These are phyloP conservation scores for Asobara japonica DNA, from an alignment of 1,140 invertebrate genomes.

Conservation along the genomic window DNA sequence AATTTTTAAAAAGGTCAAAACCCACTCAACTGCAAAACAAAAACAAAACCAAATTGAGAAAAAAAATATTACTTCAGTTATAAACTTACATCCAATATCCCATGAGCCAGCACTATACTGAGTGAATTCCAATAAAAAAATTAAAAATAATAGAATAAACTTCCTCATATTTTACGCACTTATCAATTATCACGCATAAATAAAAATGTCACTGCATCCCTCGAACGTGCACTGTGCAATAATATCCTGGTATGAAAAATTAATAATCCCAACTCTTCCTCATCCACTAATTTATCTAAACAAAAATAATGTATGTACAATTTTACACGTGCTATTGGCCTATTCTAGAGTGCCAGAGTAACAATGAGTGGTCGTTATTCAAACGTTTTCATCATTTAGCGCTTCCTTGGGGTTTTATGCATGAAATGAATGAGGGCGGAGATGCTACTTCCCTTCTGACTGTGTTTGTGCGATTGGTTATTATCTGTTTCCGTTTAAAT, in stretches of 20 bases:
- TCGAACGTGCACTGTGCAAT: no score
- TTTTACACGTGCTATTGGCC: not conserved
- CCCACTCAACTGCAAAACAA: no score
- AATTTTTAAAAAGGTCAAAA: no score
- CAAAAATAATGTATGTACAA: not conserved
- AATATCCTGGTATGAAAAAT: no score
- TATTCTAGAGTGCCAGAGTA: not conserved
- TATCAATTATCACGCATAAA: not conserved
- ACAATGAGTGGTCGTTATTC: not conserved
- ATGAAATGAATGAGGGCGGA: slow-evolving; percentile 46
- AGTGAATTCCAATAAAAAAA: not conserved
- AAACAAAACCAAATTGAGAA: not conserved
- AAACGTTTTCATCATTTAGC: not conserved
- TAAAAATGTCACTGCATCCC: not conserved
- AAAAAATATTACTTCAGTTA: not conserved
- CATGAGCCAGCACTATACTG: slow-evolving; percentile 20
- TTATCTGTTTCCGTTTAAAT: slow-evolving; percentile 58
- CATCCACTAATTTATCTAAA: no score
- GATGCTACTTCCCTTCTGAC: slow-evolving; percentile 52
- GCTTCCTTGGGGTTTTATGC: not conserved
- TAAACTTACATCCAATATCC: slow-evolving; percentile 26
- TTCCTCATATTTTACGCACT: slow-evolving; percentile 4
- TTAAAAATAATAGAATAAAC: slow-evolving; percentile 1
- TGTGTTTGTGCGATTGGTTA: slow-evolving; percentile 50
- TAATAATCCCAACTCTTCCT: no score